These are phyloP conservation scores for Emydura subglobosa DNA, from an alignment of 2,113 vertebrate species.

Conservation along the genomic window DNA sequence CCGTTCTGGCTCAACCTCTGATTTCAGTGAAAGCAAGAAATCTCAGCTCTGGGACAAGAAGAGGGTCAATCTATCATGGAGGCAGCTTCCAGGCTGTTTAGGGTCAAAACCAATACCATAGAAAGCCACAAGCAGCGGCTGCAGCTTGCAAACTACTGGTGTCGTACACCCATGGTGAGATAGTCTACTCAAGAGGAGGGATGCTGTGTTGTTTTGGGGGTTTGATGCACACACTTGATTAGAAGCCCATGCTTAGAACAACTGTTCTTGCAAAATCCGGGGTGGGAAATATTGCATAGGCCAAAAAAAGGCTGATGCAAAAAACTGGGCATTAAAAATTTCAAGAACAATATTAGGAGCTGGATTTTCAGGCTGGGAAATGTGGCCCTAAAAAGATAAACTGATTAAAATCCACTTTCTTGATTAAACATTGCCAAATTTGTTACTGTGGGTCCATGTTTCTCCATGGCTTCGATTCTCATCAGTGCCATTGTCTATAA, in stretches of 20 bases:
- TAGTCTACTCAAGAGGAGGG: neutral
- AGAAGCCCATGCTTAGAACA: no score
- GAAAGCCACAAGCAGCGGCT: neutral
- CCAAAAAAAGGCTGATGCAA: neutral
- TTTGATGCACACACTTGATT: no score
- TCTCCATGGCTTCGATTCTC: neutral
- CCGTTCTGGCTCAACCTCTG: neutral
- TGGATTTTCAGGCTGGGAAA: neutral
- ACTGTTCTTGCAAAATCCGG: no score
- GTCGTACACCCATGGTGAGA: neutral
- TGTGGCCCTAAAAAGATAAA: neutral
- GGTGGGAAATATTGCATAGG: no score
- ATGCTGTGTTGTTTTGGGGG: neutral
- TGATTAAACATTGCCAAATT: neutral
- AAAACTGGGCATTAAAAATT: neutral
- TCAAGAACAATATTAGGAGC: neutral
- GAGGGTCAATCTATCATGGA: neutral
- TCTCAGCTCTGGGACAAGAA: neutral
- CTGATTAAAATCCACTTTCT: neutral
- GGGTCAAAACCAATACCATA: neutral
- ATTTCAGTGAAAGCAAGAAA: neutral
- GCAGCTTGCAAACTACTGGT: neutral
- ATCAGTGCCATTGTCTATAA: neutral
- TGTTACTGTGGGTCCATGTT: neutral
- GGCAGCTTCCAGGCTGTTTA: neutral